Base-by-base conservation (phyloP, 2,113 vertebrate genomes). In the Platycercus adscitus region DNA sequence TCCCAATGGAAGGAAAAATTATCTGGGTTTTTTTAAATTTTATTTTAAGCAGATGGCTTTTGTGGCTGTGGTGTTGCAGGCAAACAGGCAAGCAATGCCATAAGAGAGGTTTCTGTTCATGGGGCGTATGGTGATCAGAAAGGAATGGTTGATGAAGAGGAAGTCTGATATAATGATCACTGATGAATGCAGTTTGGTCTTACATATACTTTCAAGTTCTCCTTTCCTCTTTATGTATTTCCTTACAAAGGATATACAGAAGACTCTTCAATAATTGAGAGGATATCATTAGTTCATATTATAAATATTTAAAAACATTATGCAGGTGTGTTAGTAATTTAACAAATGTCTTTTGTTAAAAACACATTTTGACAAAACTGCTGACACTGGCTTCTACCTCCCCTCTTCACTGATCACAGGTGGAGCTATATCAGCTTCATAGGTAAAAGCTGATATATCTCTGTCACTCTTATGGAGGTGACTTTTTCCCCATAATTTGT, bases 261-360 rank as follows among this genome's bases (percentile, higher is more conserved):
- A 37, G 16, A 64, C 28, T 50, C 31, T 33, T 66, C 72, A 58
- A 10, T 52, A 78, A 63, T 39, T 46, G 33, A 68, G 53, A 63
- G 44, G 49, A 46, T 58, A 29, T 49, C 9, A 39, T 81, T 63
- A 83, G 49, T 84, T 96, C 33, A 33, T 6, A 83, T 26, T 66
- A 44, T 53, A 92, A 91, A 91, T 88, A 83, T 66, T 94, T 72
- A 0, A 52, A 87, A 70, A 52, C 44, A 49, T 49, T 77, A 15
- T 46, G 37, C 76, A 25, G 61, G 20, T 11, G 7, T 65, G 49
- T 83, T 76, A 63, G 68, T 83, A 63, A 88, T 93, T 77, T 66
- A 90, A 75, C 88, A 88, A 61, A 31, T 46, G 56, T 77, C 41
- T 88, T 83, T 61, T 69, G 37, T 86, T 55, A 84, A 86, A 91